Evolutionary conservation across 2,113 vertebrate genomes (phyloP), one percentile per base, ranked within the genome.

Genomic region (Siniperca knerii): DNA sequence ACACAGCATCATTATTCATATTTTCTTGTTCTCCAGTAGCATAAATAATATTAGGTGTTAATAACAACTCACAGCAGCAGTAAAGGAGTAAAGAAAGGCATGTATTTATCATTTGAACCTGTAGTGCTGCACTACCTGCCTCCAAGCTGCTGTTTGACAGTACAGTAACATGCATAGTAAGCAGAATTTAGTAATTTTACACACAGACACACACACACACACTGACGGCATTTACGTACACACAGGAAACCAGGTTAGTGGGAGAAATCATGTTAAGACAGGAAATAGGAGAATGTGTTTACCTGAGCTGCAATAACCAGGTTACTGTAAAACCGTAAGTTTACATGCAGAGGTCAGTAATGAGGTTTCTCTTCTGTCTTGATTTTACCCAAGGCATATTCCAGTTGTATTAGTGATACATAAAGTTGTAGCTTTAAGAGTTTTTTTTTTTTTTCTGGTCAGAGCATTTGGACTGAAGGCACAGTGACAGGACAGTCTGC

Each of bases 31-130:
- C 64, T 68, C 62, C 71, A 66, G 54, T 21, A 60, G 85, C 77
- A 74, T 81, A 73, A 89, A 90, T 87, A 88, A 90, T 76, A 75
- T 82, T 44, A 86, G 78, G 77, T 85, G 86, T 78, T 86, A 79
- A 89, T 79, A 77, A 87, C 77, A 78, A 60, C 70, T 80, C 87
- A 42, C 44, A 72, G 37, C 82, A 35, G 86, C 48, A 33, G 77
- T 50, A 75, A 77, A 85, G 81, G 40, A 25, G 68, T 44, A 65
- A 67, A 46, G 21, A 85, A 84, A 82, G 67, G 71, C 81, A 74
- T 48, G 58, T 52, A 7, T 77, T 72, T 20, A 10, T 48, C 61
- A 46, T 18, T 57, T 66, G 70, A 54, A 8, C n/a, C 68, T 74
- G 54, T 65, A 16, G 57, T 65, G 57, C 60, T 55, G 46, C 70